Evolutionary conservation across 2,888 invertebrate species (phyloP), one percentile per base, ranked within the genome.

Genomic region (Rhagonycha fulva): DNA sequence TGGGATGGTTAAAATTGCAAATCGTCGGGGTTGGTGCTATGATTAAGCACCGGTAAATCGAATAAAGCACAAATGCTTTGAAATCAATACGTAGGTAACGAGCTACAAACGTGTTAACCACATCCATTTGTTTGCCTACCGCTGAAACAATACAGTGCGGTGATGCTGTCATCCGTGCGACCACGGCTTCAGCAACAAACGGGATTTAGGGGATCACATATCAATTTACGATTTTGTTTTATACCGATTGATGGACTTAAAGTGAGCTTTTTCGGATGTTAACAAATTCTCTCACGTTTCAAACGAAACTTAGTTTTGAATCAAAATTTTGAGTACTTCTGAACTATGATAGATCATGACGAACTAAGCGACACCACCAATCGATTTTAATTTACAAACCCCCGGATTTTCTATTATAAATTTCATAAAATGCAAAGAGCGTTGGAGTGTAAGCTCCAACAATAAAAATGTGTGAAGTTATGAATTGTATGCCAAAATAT

Each of bases 101-200:
- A 86, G 86, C 86, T 87, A 86, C 86, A 86, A 87, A 87, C 86
- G 87, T 87, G 88, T 87, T 87, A 88, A 88, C 88, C 88, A 84
- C 88, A 86, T 86, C 88, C 88, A 88, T 87, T 88, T 88, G 87
- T 87, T 87, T 86, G 87, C 83, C 85, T 85, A 87, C 87, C 88
- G 85, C 87, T 84, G 84, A 88, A 88, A 88, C 88, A 88, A 88
- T 88, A 86, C 86, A 84, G 82, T 86, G 87, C 84, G 87, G 87
- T 85, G 84, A 85, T 84, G 85, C 84, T 82, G 85, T 85, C 85
- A 85, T 82, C 83, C 80, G 79, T 79, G 77, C 80, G 80, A 76
- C 81, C 82, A 79, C 82, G 80, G 82, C 82, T 79, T 80, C 79
- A 79, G 78, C 79, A 78, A 78, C 78, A 77, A 79, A 78, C 79